Percentiles rank a stretch among this genome's conserved stretches.
Conservation (phyloP, 1,140 invertebrate species). For the Bilobella aurantiaca region DNA sequence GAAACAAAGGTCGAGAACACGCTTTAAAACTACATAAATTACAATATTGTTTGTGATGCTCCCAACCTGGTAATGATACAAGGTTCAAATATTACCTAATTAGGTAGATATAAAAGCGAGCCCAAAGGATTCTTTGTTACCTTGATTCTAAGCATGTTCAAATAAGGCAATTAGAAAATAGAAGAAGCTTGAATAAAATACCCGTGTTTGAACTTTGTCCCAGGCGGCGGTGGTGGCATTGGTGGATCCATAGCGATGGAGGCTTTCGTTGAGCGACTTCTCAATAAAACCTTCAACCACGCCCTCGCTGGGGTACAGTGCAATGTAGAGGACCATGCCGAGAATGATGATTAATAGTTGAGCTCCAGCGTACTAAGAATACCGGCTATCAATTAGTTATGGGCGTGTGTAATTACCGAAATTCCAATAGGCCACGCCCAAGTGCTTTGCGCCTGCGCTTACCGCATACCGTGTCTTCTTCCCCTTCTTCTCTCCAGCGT, state of each 20-base stretch:
- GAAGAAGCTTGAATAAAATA: background rate
- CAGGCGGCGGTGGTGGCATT: background rate
- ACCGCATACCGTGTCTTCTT: background rate
- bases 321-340: background rate
- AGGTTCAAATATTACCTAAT: no score
- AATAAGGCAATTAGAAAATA: background rate
- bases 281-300: background rate
- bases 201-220: constrained; percentile 7
- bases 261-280: background rate
- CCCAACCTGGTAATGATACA: no score
- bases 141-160: background rate
- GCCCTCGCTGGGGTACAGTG: background rate
- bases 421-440: no score
- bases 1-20: no score
- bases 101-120: no score
- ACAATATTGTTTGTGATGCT: no score
- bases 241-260: background rate
- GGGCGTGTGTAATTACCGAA: background rate
- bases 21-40: no score
- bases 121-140: no score
- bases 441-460: background rate
- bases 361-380: background rate
- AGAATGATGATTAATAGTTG: background rate
- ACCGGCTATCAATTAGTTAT: background rate
- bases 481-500: background rate